Base-by-base conservation (phyloP, 2,888 invertebrate species). In the Patella ulyssiponensis region DNA sequence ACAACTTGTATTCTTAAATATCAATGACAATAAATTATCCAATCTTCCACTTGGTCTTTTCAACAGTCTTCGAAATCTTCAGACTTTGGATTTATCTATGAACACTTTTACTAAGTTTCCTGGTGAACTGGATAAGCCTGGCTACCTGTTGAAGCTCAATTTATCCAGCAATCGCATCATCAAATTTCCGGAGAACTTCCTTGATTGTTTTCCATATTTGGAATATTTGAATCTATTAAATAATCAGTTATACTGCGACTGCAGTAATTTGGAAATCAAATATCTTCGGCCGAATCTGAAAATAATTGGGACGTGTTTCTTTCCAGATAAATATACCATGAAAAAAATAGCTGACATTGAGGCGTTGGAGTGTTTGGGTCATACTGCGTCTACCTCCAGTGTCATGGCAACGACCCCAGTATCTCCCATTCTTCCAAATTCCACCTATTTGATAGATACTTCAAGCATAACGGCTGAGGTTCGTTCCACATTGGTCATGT, bases 211-310 rank as follows among this genome's bases (percentile, higher is more conserved):
- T 71, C 33, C 54, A 9, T 74, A 69, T 64, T 73, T 81, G 27
- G 75, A 74, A 56, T 52, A 15, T 44, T 51, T 81, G 20, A 73
- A 27, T 14, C 27, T 83, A 12, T 58, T 70, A 44, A 33, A 69
- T 17, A 83, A 83, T 71, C 76, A 76, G 3, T 44, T 81, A 2
- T 73, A 76, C n/a, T 83, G 83, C 71, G 77, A 81, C 58, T 81
- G 81, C 23, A n/a, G 33, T 1, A 17, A 78, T 15, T 58, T 78
- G 11, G 52, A 53, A 14, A 64, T 81, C 12, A 71, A 53, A 64
- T 73, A 73, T 3, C 54, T 70, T 33, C 77, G 76, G 44, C 72
- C 71, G 58, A 69, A 74, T 14, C 56, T 76, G 33, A 14, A 58
- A 23, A 75, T 79, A 7, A 73, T 77, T 44, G 81, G 79, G 14